Evolutionary conservation across 1,140 invertebrate genomes (phyloP), one percentile per base, ranked within the genome.

Genomic region (Carposina sasakii): DNA sequence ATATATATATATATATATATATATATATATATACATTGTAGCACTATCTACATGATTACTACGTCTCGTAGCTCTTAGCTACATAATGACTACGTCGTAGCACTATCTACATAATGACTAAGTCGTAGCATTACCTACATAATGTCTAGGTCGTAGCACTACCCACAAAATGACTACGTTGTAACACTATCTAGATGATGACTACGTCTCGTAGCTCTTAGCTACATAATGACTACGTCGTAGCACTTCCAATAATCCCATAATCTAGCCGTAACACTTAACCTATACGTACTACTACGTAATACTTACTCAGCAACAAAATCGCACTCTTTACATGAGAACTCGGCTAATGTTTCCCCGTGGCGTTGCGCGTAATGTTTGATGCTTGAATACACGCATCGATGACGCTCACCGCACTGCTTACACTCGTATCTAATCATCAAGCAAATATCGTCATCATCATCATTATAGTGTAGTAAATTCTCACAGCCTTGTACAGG

Each of bases 361-460:
- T 78, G 72, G 0, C 44, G 30, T 6, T 69, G 59, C 1, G 66
- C 69, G 30, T 72, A 78, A 28, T 78, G 72, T 19, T 67, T 61
- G 28, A 71, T 15, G 1, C 68, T 52, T 0, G 67, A 59, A 20
- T 67, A 59, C 0, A 75, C 41, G 9, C 58, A 65, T 9, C 48
- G 63, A 15, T 60, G 56, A 0, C 66, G 53, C 34, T 63, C 67
- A 0, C 60, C 60, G 13, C 75, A 78, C 10, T 31, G 60, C 2
- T 52, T 26, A 20, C 72, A 78, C 43, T 76, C 70, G 28, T 65
- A 71, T 33, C 75, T 77, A n/a, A n/a, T n/a, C n/a, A n/a, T n/a
- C n/a, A n/a, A n/a, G n/a, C n/a, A n/a, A n/a, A n/a, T n/a, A n/a
- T n/a, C n/a, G n/a, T n/a, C n/a, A n/a, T n/a, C n/a, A n/a, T n/a